phyloP scores from a whole-genome alignment of 2,888 invertebrate species.

The Reticulitermes lucifugus region DNA sequence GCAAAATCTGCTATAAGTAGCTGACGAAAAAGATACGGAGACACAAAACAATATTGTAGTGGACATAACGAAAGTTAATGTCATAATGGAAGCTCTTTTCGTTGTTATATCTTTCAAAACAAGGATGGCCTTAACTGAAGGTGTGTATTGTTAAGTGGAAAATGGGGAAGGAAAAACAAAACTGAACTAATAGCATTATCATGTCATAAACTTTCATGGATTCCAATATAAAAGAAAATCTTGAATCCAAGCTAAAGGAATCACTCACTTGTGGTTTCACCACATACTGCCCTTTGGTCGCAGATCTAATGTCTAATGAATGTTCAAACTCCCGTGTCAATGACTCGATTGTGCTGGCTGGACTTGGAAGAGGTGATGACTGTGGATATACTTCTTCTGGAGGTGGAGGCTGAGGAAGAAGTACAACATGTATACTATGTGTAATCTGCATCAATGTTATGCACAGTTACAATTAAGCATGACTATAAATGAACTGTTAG shows the following conservation, averaged over 20 bases:
- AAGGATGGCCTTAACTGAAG: too few relatives aligned
- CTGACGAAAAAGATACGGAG: too few relatives aligned
- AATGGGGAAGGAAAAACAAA: too few relatives aligned
- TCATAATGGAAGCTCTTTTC: too few relatives aligned
- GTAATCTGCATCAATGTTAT: not conserved
- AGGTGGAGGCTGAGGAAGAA: conserved; percentile 62
- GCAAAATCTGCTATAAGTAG: too few relatives aligned
- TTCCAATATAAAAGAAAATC: not conserved
- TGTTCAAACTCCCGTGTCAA: conserved; percentile 86
- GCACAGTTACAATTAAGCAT: not conserved
- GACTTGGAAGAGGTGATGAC: conserved; percentile 74
- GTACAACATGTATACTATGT: conserved; percentile 49
- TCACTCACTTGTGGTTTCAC: conserved; percentile 69
- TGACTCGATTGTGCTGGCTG: conserved; percentile 83
- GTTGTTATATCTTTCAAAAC: too few relatives aligned
- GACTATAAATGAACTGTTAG: not conserved
- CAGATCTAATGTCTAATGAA: conserved; percentile 76
- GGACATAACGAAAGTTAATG: too few relatives aligned
- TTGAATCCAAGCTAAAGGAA: not conserved
- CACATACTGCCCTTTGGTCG: conserved; percentile 72
- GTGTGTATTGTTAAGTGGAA: too few relatives aligned
- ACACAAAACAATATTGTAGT: too few relatives aligned
- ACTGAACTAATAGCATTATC: not conserved
- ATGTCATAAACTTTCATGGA: not conserved
- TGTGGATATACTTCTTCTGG: conserved; percentile 59